Evolutionary conservation across 2,888 invertebrate genomes (phyloP).

Genomic region (Tubulanus polymorphus): DNA sequence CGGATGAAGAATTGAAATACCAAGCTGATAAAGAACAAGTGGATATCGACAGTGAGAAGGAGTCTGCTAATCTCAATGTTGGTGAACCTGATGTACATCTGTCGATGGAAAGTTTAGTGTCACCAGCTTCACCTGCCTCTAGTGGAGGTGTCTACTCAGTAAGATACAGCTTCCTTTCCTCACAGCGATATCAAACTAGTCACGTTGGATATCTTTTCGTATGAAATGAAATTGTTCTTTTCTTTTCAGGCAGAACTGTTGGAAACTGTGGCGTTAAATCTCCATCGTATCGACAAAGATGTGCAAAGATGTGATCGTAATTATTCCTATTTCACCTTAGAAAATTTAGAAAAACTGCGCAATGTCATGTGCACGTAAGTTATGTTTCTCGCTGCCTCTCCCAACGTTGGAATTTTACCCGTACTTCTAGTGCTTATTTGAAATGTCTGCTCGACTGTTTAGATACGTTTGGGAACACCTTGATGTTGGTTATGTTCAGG

Average conservation of each 20-base stretch:
- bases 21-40: too few species aligned
- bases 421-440: not conserved
- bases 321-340: conserved; percentile 83
- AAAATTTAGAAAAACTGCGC: conserved; percentile 84
- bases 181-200: too few species aligned
- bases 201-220: too few species aligned
- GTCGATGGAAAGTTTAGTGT: conserved; percentile 60
- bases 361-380: conserved; percentile 93
- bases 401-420: too few species aligned
- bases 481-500: conserved; percentile 92
- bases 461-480: conserved; percentile 97
- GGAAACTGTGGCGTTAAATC: conserved; percentile 69
- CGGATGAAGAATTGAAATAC: too few species aligned
- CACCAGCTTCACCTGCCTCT: conserved; percentile 74
- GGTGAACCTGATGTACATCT: conserved; percentile 34
- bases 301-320: conserved; percentile 93
- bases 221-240: not conserved
- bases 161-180: conserved; percentile 55
- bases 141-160: conserved; percentile 86
- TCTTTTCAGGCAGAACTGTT: conserved; percentile 72
- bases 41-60: not conserved
- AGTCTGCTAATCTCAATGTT: too few species aligned
- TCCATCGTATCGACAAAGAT: conserved; percentile 94
- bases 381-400: too few species aligned
- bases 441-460: conserved; percentile 7